Evolutionary conservation across 2,113 vertebrate species (phyloP).

Genomic region (Ctenomys sociabilis): DNA sequence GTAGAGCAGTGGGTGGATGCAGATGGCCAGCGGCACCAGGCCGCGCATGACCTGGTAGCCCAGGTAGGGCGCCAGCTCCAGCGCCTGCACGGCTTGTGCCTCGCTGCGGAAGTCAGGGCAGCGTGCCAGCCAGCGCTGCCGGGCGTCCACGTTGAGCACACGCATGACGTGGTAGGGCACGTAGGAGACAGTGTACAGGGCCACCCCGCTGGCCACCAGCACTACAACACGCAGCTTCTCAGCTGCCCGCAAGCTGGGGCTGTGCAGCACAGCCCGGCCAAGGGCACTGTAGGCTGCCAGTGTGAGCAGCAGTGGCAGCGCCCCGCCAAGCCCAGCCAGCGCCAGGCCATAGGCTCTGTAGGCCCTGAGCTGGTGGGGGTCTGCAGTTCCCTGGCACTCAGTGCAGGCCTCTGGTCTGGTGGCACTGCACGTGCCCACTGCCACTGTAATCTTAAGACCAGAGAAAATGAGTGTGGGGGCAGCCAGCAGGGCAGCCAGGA

Average conservation of each 20-base stretch:
- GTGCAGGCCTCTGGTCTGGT: rapidly evolving
- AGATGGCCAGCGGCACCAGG: constrained; percentile 89
- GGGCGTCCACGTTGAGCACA: constrained; percentile 75
- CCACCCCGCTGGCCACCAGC: constrained; percentile 84
- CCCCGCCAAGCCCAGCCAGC: constrained; percentile 84
- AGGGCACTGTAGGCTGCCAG: constrained; percentile 85
- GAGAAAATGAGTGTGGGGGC: constrained; percentile 86
- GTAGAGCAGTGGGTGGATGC: constrained; percentile 91
- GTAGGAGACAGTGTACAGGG: constrained; percentile 88
- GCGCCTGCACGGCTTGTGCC: rapidly evolving
- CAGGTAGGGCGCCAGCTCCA: background rate
- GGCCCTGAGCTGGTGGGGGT: rapidly evolving
- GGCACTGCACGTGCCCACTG: background rate
- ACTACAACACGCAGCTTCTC: constrained; percentile 87
- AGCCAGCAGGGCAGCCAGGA: constrained; percentile 80
- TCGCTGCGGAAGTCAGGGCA: background rate
- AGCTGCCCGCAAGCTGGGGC: constrained; percentile 64
- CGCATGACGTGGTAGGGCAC: constrained; percentile 88
- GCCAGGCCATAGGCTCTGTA: constrained; percentile 83
- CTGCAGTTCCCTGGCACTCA: constrained; percentile 80
- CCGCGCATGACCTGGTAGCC: constrained; percentile 86
- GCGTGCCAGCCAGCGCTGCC: constrained; percentile 21
- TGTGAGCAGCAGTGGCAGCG: constrained; percentile 88
- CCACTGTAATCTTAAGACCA: background rate
- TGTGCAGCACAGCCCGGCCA: constrained; percentile 82